A percentile compares a stretch with the other conserved stretches of the same genome.
phyloP scores from a whole-genome alignment of 2,888 invertebrate species.

The Machimus rusticus region DNA sequence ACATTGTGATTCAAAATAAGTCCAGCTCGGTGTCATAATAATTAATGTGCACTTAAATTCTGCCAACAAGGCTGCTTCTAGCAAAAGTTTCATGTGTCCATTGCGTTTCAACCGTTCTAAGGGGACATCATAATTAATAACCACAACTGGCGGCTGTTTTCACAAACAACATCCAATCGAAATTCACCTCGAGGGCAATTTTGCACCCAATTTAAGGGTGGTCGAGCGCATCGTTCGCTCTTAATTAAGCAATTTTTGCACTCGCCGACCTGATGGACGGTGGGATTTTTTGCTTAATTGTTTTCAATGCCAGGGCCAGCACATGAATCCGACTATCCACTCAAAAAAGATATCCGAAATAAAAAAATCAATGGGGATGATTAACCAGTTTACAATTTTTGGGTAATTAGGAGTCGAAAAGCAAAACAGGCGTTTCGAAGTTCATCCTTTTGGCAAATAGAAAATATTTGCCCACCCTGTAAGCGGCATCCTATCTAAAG shows the following conservation, averaged over 20 bases:
- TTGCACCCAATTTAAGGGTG: constrained; percentile 25
- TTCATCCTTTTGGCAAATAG: constrained; percentile 35
- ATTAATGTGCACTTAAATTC: background rate
- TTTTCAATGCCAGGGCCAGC: background rate
- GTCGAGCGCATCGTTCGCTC: constrained; percentile 24
- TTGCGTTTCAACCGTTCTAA: background rate
- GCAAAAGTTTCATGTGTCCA: background rate
- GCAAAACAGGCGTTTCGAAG: background rate
- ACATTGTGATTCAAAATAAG: background rate
- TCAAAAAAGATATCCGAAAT: background rate
- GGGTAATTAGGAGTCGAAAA: constrained; percentile 31
- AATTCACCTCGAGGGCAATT: constrained; percentile 21
- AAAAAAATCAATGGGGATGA: background rate
- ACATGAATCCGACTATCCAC: background rate
- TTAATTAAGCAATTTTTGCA: constrained; percentile 35
- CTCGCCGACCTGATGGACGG: background rate
- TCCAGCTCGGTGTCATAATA: background rate
- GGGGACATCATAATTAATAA: constrained; percentile 16
- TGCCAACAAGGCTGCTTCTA: background rate
- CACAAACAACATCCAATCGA: constrained; percentile 22
- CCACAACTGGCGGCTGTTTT: constrained; percentile 19
- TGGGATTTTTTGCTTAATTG: background rate
- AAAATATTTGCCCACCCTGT: constrained; percentile 3
- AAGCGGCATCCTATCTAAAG: background rate
- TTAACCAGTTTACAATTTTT: constrained; percentile 11